Percentiles rank a stretch among this genome's conserved stretches.
These are phyloP conservation scores for Napeogenes sylphis DNA, from an alignment of 2,888 invertebrate species.

Conservation along the genomic window DNA sequence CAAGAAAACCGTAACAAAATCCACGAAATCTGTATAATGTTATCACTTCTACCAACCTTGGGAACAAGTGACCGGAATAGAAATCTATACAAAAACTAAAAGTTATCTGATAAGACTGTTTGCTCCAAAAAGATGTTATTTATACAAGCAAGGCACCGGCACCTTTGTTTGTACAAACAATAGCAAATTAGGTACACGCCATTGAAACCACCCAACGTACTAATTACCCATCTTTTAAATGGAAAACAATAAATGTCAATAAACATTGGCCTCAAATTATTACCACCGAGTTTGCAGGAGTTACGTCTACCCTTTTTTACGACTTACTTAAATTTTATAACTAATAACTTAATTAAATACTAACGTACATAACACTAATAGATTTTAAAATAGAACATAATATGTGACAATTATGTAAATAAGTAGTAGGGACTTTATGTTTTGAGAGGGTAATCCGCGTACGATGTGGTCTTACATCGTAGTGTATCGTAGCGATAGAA, in stretches of 20 bases:
- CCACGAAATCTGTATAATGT: slow-evolving; percentile 6
- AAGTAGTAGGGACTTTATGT: too few relatives aligned
- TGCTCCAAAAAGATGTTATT: slow-evolving; percentile 26
- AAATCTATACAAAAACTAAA: slow-evolving; percentile 24
- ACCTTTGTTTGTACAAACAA: slow-evolving; percentile 53
- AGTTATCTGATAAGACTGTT: slow-evolving; percentile 46
- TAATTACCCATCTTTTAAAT: slow-evolving; percentile 21
- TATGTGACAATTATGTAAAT: too few relatives aligned
- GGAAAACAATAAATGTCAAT: slow-evolving; percentile 17
- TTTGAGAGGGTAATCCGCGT: too few relatives aligned
- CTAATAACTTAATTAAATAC: background rate
- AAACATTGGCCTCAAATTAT: slow-evolving; percentile 8
- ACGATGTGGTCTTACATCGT: too few relatives aligned
- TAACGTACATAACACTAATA: background rate
- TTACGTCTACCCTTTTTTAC: slow-evolving; percentile 5
- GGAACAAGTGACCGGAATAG: slow-evolving; percentile 21
- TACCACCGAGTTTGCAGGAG: background rate
- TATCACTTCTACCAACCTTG: slow-evolving; percentile 17
- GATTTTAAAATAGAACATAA: too few relatives aligned
- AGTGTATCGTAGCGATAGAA: too few relatives aligned
- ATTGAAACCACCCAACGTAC: slow-evolving; percentile 34
- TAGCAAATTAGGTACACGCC: slow-evolving; percentile 50
- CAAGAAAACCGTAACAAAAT: background rate
- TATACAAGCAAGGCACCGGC: slow-evolving; percentile 38
- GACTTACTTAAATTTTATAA: background rate